Evolutionary conservation across 1,140 invertebrate species (phyloP), one percentile per base, ranked within the genome.

Genomic region (Stratiolaelaps scimitus): DNA sequence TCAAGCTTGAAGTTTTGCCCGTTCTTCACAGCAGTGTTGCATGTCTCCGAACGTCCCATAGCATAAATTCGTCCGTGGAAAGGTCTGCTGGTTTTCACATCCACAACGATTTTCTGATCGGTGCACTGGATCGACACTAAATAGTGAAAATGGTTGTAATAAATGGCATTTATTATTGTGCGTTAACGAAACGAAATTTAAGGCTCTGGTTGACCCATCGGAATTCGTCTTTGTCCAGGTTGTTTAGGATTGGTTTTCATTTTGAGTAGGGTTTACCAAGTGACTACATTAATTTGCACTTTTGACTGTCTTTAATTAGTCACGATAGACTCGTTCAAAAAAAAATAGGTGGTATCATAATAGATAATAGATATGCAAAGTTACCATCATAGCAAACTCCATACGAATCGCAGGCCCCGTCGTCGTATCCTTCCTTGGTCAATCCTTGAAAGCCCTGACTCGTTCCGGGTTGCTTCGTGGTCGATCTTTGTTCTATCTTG

Each of bases 41-140:
- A 94, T 20, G 90, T 93, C 76, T 93, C 90, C 0, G 88, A 92
- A 66, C 90, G 81, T 20, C 90, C 91, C 69, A 94, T 76, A 28
- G 90, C 89, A 73, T 94, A 94, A 74, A 94, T 90, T 66, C 91
- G 82, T 2, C 91, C 91, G 72, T 92, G 93, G 80, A 94, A 94
- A 7, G 89, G 88, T 71, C 89, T 88, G 76, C 91, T 92, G 4
- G 90, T 92, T 67, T 85, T 81, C 2, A 94, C 89, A 77, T 89
- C 87, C 0, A 94, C 88, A 0, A 89, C 87, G 70, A 94, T 94
- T 71, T 87, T 81, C 10, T 89, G 92, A 74, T 94, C 91, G 74
- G 92, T 93, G 78, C 91, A 94, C 73, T 91, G 86, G 1, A 94
- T 89, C 34, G 87, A 85, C 47, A 94, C 91, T 92, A 10, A 40